Base-by-base conservation (phyloP, 2,113 vertebrate species). In the Craseonycteris thonglongyai region DNA sequence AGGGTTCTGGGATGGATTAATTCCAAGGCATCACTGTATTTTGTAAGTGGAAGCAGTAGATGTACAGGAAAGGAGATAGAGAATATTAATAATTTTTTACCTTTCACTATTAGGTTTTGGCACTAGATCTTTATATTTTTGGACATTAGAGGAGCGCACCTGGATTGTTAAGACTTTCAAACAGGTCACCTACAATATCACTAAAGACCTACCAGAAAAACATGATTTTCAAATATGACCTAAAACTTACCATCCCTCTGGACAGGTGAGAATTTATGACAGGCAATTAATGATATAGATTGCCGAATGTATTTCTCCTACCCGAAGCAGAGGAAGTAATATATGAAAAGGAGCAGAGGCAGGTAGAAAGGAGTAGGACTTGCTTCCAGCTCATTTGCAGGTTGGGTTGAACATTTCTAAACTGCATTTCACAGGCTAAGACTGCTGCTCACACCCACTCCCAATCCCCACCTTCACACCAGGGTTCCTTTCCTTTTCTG, bases 251-350 rank as follows among this genome's bases (percentile, higher is more conserved):
- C 45, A 8, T 76, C 24, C 7, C 78, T 79, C 58, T 54, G 85
- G 59, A 68, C 66, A 88, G 84, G 71, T 81, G 79, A 96, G 84
- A 84, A 93, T 84, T 93, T 95, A 49, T 72, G 59, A 49, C 59
- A 82, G 12, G 63, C 59, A 69, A n/a, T 92, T 75, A 84, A 63
- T 19, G 66, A 71, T 90, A 83, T 81, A 30, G 66, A 13, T 93
- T 84, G 87, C 90, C 61, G 54, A 80, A 33, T n/a, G 47, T 69
- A 28, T 90, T 79, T 88, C 87, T 88, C 56, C 63, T 87, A 18
- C 1, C 35, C 59, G 35, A 82, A 49, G 59, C 65, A 16, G 58
- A 76, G 49, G 63, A 86, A 80, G 63, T 42, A 68, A 51, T 59
- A 35, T 10, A 11, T 51, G 47, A 91, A 86, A 86, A 30, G 56